Base-by-base conservation (phyloP, 2,113 vertebrate species). In the Trematocara unimaculatum region DNA sequence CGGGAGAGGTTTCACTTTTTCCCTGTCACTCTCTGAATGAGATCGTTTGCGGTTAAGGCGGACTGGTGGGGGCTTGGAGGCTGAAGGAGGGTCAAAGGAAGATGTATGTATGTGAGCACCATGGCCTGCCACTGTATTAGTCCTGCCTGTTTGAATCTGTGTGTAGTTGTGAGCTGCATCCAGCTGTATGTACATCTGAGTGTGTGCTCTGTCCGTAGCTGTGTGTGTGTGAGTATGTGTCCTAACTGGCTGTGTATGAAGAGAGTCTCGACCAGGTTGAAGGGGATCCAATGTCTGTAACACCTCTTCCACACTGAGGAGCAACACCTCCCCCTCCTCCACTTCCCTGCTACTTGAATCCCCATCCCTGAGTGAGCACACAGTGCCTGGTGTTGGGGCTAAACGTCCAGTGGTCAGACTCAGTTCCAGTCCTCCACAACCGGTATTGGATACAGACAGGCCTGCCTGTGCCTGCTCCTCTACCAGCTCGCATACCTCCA, bases 1-100 rank as follows among this genome's bases (percentile, higher is more conserved):
- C 54, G 98, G 97, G 29, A 99, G 96, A 84, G 98, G 98, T 64
- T 98, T 97, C 86, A 99, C 97, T 94, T 98, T 99, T 87, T 99
- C 98, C 3, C 98, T 97, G 96, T 99, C 98, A 0, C 98, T 99
- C 96, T 99, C 98, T 0, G 98, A 99, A 67, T 97, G 97, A 64
- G 98, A 99, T 18, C 98, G 97, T 90, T 99, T 99, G 82, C 98
- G 97, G 93, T 98, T 98, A 86, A 97, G 94, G 92, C 98, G 98
- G 29, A 96, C 97, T 56, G 97, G 94, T 95, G 97, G 47, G 96
- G 97, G 47, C 96, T 97, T 79, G 96, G 96, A n/a, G 95, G 96
- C 17, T 90, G 97, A 94, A 95, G 98, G 51, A 95, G 97, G 95
- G 95, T 97, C 45, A 91, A 97, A 8, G 95, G 94, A 97, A 93